Conservation (phyloP, 2,113 vertebrate species). For the Oriolus oriolus region DNA sequence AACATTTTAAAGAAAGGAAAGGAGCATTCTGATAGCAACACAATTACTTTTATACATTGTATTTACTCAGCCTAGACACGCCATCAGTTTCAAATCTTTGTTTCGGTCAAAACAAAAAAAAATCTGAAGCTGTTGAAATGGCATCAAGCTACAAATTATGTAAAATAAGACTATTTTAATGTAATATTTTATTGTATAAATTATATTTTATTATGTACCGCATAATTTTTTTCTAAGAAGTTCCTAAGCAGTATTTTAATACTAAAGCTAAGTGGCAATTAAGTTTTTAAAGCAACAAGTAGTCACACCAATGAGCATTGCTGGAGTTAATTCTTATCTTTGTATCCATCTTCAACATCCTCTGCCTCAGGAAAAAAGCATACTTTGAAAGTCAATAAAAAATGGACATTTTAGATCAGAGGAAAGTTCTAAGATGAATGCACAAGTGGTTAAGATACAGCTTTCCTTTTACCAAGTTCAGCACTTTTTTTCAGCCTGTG, state of each 20-base stretch:
- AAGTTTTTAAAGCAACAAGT: not conserved
- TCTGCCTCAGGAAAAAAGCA: not conserved
- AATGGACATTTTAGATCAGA: not conserved
- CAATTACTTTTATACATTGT: not conserved
- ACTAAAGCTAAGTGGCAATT: not conserved
- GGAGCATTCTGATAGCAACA: not conserved
- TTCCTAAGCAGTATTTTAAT: not conserved
- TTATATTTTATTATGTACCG: not conserved
- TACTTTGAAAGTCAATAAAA: not conserved
- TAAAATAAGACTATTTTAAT: not conserved
- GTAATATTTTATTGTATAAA: not conserved
- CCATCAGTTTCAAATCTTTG: not conserved
- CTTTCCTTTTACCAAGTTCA: not conserved
- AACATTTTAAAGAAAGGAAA: not conserved
- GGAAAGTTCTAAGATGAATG: not conserved
- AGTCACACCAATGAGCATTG: not conserved
- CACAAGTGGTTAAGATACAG: not conserved
- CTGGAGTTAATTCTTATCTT: not conserved
- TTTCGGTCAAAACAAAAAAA: not conserved
- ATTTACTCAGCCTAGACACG: not conserved
- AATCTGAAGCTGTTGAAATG: not conserved
- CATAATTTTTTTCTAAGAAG: not conserved
- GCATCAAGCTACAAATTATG: not conserved
- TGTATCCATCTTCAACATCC: not conserved
- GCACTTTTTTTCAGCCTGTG: not conserved